These are phyloP conservation scores for Prinia subflava DNA, from an alignment of 2,113 vertebrate species.

Conservation along the genomic window DNA sequence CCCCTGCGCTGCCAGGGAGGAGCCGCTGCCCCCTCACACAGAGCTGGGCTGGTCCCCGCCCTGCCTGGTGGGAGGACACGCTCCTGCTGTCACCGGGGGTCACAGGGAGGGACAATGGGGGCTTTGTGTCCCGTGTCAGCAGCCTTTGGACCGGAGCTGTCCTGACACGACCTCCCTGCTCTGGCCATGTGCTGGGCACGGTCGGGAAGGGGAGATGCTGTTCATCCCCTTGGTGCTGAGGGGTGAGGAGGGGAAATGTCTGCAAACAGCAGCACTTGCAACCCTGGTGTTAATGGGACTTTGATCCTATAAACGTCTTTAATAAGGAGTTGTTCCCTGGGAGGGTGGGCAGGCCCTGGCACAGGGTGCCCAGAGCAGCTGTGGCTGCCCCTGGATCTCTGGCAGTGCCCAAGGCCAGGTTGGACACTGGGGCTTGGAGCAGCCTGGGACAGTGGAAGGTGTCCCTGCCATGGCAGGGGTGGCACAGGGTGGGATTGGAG, in stretches of 20 bases:
- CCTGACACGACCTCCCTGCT: background rate
- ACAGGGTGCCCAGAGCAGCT: background rate
- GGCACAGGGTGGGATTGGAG: background rate
- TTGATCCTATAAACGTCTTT: too few species aligned
- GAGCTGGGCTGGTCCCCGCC: background rate
- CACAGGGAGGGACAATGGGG: background rate
- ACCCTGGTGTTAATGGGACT: background rate
- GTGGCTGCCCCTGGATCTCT: background rate
- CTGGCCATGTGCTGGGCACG: background rate
- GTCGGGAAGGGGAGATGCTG: background rate
- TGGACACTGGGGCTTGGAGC: too few species aligned
- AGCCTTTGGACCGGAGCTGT: background rate
- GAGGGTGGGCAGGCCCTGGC: background rate
- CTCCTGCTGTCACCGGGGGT: background rate
- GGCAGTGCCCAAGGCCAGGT: background rate
- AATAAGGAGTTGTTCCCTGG: fast-evolving
- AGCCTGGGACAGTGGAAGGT: background rate
- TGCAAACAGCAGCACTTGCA: background rate
- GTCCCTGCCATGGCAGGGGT: background rate
- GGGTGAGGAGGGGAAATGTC: background rate
- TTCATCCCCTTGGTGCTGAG: background rate
- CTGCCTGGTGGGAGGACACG: background rate
- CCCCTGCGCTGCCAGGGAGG: background rate
- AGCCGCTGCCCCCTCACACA: background rate
- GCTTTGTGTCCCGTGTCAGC: background rate